Percentiles rank a stretch among this genome's conserved stretches.
These are phyloP conservation scores for Sinosuthora webbiana DNA, from an alignment of 2,113 vertebrate species.

Conservation along the genomic window DNA sequence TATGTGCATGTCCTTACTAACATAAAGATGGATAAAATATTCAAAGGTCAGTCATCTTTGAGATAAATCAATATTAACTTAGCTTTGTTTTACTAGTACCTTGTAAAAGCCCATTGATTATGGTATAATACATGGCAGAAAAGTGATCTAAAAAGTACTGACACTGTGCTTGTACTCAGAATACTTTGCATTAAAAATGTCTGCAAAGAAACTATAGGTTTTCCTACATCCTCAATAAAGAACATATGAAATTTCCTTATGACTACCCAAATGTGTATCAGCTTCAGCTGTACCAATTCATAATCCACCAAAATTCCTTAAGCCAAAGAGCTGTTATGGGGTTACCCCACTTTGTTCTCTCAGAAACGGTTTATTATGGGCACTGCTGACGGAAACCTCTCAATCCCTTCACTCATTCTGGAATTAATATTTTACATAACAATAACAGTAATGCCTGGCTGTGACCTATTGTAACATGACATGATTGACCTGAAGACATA, in stretches of 20 bases:
- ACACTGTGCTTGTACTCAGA: not conserved
- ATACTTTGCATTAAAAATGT: not conserved
- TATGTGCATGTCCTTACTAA: not conserved
- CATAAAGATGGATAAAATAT: not conserved
- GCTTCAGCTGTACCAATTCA: not conserved
- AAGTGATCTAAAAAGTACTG: not conserved
- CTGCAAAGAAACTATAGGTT: not conserved
- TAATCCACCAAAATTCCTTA: not conserved
- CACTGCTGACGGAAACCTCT: not conserved
- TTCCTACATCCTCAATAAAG: not conserved
- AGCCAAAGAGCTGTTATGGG: not conserved
- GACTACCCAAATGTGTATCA: rapidly evolving
- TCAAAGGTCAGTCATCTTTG: not conserved
- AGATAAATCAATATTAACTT: not conserved
- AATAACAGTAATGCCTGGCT: not conserved
- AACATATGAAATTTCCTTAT: not conserved
- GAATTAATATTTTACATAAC: not conserved
- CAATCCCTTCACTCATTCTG: not conserved
- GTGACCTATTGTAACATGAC: not conserved
- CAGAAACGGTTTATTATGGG: not conserved
- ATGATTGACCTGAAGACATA: not conserved
- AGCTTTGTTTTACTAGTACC: not conserved
- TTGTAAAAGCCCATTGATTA: not conserved
- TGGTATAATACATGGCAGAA: not conserved
- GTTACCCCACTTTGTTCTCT: not conserved